Conservation (phyloP, 1,140 invertebrate genomes). For the Nephila pilipes region DNA sequence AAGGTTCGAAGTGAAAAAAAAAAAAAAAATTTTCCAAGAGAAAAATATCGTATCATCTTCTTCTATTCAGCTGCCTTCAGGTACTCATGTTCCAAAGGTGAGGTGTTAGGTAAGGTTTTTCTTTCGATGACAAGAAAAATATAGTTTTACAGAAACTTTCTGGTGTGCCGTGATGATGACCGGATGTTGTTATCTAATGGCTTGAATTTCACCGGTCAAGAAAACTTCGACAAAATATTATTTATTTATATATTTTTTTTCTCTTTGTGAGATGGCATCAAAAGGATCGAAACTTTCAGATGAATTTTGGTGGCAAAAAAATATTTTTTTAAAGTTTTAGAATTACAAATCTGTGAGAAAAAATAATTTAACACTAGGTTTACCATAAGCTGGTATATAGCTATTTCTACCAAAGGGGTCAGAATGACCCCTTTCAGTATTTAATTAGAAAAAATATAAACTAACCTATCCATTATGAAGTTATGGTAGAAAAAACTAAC, state of each 20-base stretch:
- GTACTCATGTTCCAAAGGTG: background rate
- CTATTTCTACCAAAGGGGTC: too few relatives aligned
- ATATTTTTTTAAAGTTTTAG: too few relatives aligned
- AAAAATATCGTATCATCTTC: background rate
- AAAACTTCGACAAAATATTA: conserved; percentile 10
- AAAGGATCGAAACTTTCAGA: background rate
- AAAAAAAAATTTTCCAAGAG: background rate
- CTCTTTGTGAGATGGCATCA: background rate
- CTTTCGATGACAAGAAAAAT: background rate
- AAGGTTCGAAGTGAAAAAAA: background rate
- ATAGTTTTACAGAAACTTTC: conserved; percentile 29
- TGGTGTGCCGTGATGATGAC: background rate
- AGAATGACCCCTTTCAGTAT: too few relatives aligned
- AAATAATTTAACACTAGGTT: too few relatives aligned
- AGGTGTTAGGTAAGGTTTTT: background rate
- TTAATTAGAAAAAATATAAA: too few relatives aligned
- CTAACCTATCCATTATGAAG: too few relatives aligned
- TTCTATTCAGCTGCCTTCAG: background rate
- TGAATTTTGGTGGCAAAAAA: background rate
- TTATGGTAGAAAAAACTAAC: too few relatives aligned
- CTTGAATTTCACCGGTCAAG: conserved; percentile 9
- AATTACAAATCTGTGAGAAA: too few relatives aligned
- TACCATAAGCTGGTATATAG: too few relatives aligned
- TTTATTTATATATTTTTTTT: background rate
- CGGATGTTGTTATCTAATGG: conserved; percentile 41